Base-by-base conservation (phyloP, 2,113 vertebrate species). In the Pseudopipra pipra region DNA sequence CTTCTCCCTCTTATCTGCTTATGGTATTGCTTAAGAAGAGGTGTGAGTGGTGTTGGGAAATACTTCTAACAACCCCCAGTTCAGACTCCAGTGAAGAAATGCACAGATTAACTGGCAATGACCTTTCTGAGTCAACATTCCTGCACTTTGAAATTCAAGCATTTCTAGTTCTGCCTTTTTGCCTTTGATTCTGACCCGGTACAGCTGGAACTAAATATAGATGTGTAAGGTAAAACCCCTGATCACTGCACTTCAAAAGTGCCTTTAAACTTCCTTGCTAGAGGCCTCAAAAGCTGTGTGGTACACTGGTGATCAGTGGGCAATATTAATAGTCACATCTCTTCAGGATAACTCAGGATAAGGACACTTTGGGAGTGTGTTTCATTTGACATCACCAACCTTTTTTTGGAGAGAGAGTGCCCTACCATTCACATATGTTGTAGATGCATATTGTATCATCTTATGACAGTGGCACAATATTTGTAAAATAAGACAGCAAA, bases 141-240 rank as follows among this genome's bases (percentile, higher is more conserved):
- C 43, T 5, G 31, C 70, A 52, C 77, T 87, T 81, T 73, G 71
- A 87, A 65, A 67, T 73, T 20, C 2, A 22, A 73, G 13, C 23
- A 5, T 75, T 93, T 87, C 78, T 58, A 41, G 35, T 41, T 52
- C 61, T 93, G 74, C 44, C 47, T 67, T 75, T 86, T 44, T 59
- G 70, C 35, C 54, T 93, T 95, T 78, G 49, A 79, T 91, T 84
- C 39, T 49, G 66, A 93, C 67, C 74, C 47, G 52, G 35, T 85
- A 47, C 54, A 87, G 58, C 52, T 87, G 74, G 66, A 91, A 89
- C 91, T 90, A 94, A 86, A 90, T 54, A 44, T 54, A 93, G 68
- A 87, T 72, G 39, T 77, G n/a, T 65, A 41, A 81, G 58, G 58
- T 76, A 83, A 82, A 88, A 55, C 16, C 30, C 46, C 49, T 5